Evolutionary conservation across 2,797 vertebrate genomes (phyloP).

Genomic region (Natrix natrix): DNA sequence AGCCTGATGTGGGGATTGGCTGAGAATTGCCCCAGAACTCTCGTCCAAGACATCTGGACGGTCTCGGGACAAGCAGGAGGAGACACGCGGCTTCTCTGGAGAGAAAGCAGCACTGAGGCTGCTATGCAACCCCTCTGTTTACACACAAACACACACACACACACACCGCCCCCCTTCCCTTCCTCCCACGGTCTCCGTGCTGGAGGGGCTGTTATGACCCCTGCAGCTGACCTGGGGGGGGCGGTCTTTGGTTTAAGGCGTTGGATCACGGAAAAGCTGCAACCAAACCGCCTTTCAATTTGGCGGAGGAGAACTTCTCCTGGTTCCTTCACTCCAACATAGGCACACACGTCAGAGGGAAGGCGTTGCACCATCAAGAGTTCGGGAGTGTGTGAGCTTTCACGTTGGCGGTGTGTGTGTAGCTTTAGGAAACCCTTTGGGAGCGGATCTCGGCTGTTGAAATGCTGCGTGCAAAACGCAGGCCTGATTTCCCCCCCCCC

Average conservation of each 20-base stretch:
- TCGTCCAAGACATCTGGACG: background rate
- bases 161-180: background rate
- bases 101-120: background rate
- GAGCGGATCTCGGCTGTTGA: background rate
- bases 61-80: background rate
- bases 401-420: background rate
- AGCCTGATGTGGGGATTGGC: background rate
- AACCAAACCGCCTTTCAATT: background rate
- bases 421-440: background rate
- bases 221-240: background rate
- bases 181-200: background rate
- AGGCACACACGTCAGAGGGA: background rate
- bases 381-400: background rate
- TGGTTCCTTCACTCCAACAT: background rate
- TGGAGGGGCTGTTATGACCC: background rate
- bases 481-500: background rate
- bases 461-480: background rate
- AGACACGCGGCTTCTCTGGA: background rate
- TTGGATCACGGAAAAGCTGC: background rate
- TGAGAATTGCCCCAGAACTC: background rate
- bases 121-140: background rate
- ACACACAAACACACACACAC: no score
- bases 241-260: background rate
- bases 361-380: background rate
- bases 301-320: background rate